Conservation (phyloP, 2,888 invertebrate genomes). For the Drosophila bunnanda region DNA sequence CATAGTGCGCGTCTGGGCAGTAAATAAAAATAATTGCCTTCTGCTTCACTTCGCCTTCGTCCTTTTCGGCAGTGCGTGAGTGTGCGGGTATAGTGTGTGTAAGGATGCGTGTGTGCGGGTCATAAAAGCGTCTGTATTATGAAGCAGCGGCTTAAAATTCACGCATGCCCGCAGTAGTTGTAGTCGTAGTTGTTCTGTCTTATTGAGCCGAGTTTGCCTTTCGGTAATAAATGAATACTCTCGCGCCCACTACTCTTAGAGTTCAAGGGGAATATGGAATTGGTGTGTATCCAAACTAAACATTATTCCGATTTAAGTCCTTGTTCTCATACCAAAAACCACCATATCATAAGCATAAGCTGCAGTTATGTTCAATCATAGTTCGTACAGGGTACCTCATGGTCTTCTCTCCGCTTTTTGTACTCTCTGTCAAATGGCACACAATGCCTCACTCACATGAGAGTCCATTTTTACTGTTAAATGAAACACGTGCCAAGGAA, state of each 20-base stretch:
- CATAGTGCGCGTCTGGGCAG: conserved; percentile 82
- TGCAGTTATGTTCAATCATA: no score
- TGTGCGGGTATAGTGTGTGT: conserved; percentile 26
- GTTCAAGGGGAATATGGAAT: background rate
- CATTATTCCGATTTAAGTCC: no score
- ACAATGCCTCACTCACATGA: conserved; percentile 58
- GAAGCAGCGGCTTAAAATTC: conserved; percentile 71
- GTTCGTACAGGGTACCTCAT: background rate
- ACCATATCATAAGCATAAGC: background rate
- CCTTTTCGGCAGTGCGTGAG: conserved; percentile 57
- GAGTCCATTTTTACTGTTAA: conserved; percentile 70
- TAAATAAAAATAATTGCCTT: conserved; percentile 84
- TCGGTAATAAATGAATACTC: conserved; percentile 59
- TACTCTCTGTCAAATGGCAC: conserved; percentile 50
- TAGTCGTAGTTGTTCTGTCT: conserved; percentile 17
- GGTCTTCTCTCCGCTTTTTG: no score
- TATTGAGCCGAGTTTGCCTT: conserved; percentile 18
- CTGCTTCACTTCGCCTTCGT: conserved; percentile 76
- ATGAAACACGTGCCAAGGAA: conserved; percentile 81
- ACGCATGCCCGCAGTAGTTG: conserved; percentile 51
- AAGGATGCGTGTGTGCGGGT: conserved; percentile 47
- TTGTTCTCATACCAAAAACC: no score
- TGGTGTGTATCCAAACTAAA: background rate
- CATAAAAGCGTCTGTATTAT: conserved; percentile 73
- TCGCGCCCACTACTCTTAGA: conserved; percentile 10